Evolutionary conservation across 2,888 invertebrate genomes (phyloP), one percentile per base, ranked within the genome.

Genomic region (Melieria omissa): DNA sequence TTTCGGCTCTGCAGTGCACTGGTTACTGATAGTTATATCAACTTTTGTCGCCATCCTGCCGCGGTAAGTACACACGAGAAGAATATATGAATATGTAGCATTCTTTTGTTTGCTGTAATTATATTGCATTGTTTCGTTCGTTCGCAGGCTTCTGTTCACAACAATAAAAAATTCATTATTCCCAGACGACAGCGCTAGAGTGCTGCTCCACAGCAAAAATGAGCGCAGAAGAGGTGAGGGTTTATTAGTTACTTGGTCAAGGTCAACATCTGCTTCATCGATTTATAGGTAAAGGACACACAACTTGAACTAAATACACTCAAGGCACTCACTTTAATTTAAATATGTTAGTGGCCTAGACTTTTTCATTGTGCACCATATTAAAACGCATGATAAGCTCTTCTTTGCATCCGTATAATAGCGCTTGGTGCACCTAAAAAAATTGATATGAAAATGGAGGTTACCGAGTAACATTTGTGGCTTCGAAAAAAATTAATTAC

Each of bases 1-100:
- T 66, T 89, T 96, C 82, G 86, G 88, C 44, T 91, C 93, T 74
- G 90, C 92, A 4, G 88, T 90, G 41, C 96, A 95, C 89, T 97
- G 97, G 95, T 89, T 95, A 69, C 91, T 93, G 47, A 90, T 96
- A 65, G 78, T 93, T 14, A 86, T 98, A 73, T 91, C 94, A 65
- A 90, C 93, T 42, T 92, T 95, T 47, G 88, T 93, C 61, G 93
- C 96, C 67, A 88, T 96, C 66, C 88, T 95, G 75, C 97, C 97
- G 58, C 93, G 96, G 95, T 96, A 88, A 86, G 80, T 76, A 29
- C 29, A 29, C 29, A 29, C 29, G 29, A 29, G 29, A 29, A 2
- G 29, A 29, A 29, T 29, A 29, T 29, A 29, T 29, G 29, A 29
- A 29, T 29, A 29, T 29, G 29, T 29, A 29, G 29, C 29, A 29